Evolutionary conservation across 2,797 vertebrate genomes (phyloP).

Genomic region (Distichodus sexfasciatus): DNA sequence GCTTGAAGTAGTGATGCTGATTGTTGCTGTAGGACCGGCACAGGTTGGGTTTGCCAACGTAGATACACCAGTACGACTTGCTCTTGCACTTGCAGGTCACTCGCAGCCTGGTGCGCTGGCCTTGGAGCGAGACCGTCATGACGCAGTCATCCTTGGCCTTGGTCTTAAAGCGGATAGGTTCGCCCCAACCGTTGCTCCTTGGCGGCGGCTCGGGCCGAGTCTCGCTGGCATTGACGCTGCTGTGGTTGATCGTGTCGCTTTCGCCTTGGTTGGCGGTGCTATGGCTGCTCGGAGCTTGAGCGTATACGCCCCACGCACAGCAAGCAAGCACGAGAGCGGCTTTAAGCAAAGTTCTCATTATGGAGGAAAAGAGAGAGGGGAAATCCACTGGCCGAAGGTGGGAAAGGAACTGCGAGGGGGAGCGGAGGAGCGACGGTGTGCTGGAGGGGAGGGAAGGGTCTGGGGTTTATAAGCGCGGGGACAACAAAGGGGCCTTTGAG

Average conservation of each 20-base stretch:
- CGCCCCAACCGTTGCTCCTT: slow-evolving; percentile 64
- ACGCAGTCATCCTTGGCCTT: slow-evolving; percentile 77
- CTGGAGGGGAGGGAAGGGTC: slow-evolving; percentile 38
- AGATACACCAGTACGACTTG: slow-evolving; percentile 76
- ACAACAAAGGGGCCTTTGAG: slow-evolving; percentile 77
- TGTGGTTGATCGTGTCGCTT: too few relatives aligned
- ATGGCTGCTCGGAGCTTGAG: slow-evolving; percentile 66
- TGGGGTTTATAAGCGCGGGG: slow-evolving; percentile 68
- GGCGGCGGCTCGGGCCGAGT: slow-evolving; percentile 43
- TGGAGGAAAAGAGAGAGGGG: not conserved
- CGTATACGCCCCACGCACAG: slow-evolving; percentile 57
- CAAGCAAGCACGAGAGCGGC: slow-evolving; percentile 60
- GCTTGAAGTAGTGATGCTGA: slow-evolving; percentile 82
- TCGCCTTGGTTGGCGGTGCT: slow-evolving; percentile 13
- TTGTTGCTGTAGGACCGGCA: slow-evolving; percentile 80
- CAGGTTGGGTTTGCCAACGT: slow-evolving; percentile 71
- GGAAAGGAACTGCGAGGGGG: not conserved
- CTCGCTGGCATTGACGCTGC: not conserved
- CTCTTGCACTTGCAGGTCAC: slow-evolving; percentile 76
- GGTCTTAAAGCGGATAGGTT: slow-evolving; percentile 79
- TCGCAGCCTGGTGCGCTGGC: slow-evolving; percentile 73
- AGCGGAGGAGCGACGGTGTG: slow-evolving; percentile 40
- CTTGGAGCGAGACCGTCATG: slow-evolving; percentile 67
- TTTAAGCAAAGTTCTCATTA: slow-evolving; percentile 39
- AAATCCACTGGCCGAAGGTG: not conserved